Evolutionary conservation across 2,888 invertebrate genomes (phyloP).

Genomic region (Heliconius cydno): DNA sequence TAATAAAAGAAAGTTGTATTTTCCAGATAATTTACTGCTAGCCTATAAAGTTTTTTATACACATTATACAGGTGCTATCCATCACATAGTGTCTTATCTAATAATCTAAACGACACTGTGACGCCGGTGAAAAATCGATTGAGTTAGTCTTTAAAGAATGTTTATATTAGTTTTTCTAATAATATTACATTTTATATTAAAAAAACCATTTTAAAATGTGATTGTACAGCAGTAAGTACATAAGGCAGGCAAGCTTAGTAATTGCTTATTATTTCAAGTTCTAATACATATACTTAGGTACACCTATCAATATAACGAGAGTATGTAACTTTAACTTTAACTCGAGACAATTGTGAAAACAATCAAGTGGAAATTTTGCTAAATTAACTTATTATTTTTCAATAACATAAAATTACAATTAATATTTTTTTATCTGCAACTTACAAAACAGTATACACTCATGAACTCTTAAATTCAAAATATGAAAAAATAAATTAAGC

Average conservation of each 20-base stretch:
- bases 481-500: neutral
- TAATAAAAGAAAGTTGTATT: slow-evolving; percentile 6
- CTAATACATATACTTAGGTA: neutral
- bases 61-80: neutral
- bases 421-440: too few species aligned
- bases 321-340: too few species aligned
- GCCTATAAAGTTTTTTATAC: slow-evolving; percentile 24
- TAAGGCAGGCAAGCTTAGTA: neutral
- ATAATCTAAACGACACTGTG: slow-evolving; percentile 39
- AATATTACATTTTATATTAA: neutral
- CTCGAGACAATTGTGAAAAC: too few species aligned
- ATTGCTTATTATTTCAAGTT: neutral
- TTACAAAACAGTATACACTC: too few species aligned
- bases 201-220: neutral
- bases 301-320: too few species aligned
- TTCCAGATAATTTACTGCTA: slow-evolving; percentile 4
- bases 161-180: slow-evolving; percentile 1
- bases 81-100: slow-evolving; percentile 34
- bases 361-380: too few species aligned
- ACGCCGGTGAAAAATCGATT: slow-evolving; percentile 40
- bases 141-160: neutral
- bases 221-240: neutral
- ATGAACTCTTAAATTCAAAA: neutral
- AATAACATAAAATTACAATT: too few species aligned
- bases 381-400: too few species aligned